These are phyloP conservation scores for Nemotelus pantherinus DNA, from an alignment of 2,888 invertebrate species.

Conservation along the genomic window DNA sequence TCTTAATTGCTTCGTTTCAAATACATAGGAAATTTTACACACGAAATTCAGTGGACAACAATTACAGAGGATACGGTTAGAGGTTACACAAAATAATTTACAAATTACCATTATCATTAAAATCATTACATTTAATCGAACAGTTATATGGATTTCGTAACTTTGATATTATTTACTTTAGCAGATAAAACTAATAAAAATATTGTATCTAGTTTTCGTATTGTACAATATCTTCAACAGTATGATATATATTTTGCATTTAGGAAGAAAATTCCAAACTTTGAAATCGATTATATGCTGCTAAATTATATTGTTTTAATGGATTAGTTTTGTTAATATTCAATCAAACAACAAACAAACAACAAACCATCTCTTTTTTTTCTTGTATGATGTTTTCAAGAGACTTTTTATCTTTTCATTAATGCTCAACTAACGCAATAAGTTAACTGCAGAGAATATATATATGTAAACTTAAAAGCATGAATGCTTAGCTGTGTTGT, in stretches of 20 bases:
- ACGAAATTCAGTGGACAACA: not conserved
- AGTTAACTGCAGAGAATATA: not conserved
- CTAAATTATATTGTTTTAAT: not conserved
- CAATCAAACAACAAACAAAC: slow-evolving; percentile 1
- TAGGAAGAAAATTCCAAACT: too few species aligned
- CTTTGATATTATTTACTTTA: not conserved
- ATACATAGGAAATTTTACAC: not conserved
- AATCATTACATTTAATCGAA: not conserved
- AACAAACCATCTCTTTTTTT: not conserved
- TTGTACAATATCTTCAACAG: not conserved
- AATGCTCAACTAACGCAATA: not conserved
- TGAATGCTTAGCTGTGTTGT: slow-evolving; percentile 20
- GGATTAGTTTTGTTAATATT: not conserved
- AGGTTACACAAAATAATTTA: not conserved
- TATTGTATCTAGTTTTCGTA: not conserved
- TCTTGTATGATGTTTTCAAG: not conserved
- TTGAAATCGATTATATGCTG: too few species aligned
- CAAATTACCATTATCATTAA: not conserved
- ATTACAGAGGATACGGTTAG: not conserved
- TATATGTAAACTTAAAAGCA: not conserved
- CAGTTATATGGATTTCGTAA: not conserved
- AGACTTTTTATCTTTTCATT: not conserved
- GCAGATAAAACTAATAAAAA: not conserved
- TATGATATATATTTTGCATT: not conserved
- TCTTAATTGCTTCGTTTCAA: not conserved